These are phyloP conservation scores for Synanthedon formicaeformis DNA, from an alignment of 2,888 invertebrate genomes.

Conservation along the genomic window DNA sequence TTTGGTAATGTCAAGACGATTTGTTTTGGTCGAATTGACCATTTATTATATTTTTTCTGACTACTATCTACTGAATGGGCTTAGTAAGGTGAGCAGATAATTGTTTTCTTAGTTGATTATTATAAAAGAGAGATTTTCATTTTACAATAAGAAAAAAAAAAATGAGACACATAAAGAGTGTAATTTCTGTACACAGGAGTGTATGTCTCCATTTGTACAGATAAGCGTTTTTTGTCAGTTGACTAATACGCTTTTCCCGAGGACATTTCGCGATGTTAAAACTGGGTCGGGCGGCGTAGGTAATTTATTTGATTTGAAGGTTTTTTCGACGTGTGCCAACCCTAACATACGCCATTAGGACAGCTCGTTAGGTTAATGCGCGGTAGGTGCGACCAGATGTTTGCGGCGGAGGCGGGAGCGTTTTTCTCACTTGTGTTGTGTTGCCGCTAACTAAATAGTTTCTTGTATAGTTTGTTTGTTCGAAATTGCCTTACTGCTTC, in stretches of 20 bases:
- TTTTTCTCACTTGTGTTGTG: slow-evolving; percentile 47
- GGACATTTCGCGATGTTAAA: slow-evolving; percentile 36
- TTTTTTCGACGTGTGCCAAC: slow-evolving; percentile 42
- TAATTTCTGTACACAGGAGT: not conserved
- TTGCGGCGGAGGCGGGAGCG: slow-evolving; percentile 23
- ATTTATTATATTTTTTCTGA: no score
- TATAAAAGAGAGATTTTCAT: no score
- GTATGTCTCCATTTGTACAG: slow-evolving; percentile 37
- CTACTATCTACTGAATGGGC: no score
- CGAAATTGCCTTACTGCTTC: slow-evolving; percentile 1
- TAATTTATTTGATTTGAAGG: slow-evolving; percentile 58
- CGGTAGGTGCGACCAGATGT: slow-evolving; percentile 58
- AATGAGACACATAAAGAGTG: not conserved
- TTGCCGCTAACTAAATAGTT: slow-evolving; percentile 18
- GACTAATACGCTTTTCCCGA: slow-evolving; percentile 33
- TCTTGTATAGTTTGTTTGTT: slow-evolving; percentile 10
- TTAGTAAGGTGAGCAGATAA: no score
- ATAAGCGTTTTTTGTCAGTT: slow-evolving; percentile 48
- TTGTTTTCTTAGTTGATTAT: no score
- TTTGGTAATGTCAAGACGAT: no score
- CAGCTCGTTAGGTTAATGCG: slow-evolving; percentile 66
- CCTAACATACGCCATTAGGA: slow-evolving; percentile 59
- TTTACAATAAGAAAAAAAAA: no score
- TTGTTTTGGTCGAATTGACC: no score
- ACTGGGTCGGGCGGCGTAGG: slow-evolving; percentile 34